Evolutionary conservation across 23 tunicate species (phyloP), one percentile per base, ranked within the genome.

Genomic region (Halocynthia roretzi): DNA sequence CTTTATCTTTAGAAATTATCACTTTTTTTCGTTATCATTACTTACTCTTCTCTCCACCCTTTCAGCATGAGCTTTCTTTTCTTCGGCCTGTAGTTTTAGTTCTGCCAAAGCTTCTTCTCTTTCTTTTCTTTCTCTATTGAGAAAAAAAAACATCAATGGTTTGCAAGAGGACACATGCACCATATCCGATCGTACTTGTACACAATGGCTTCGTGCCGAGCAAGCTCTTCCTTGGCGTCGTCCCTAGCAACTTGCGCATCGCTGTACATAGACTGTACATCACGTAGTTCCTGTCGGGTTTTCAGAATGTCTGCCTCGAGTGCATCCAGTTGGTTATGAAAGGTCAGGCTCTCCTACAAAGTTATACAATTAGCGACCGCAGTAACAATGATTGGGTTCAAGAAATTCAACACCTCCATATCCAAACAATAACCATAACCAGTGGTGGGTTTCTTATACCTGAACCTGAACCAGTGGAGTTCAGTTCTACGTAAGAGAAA

Each of bases 31-130:
- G 44, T 31, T 31, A 31, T 31, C 4, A 31, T 31, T 31, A 31
- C 44, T 71, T 52, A 91, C 97, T 84, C 97, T 81, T 80, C 97
- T 68, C 74, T 91, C 97, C 9, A 91, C 90, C 12, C 97, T 58
- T 70, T 91, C 97, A 71, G 90, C 90, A 75, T 91, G 97, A 63
- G 97, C 97, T 61, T 91, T 91, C 90, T 91, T 91, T 61, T 91
- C 97, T 65, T 91, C 97, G n/a, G 97, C 97, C 61, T 85, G 97
- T 1, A 75, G 53, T 73, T 91, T 91, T 56, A 91, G 70, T 72
- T 91, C 82, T 4, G 82, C 77, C 53, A 91, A 80, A 19, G 90
- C 79, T 53, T 56, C 49, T 71, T 91, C 97, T 19, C 97, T 62
- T 76, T 91, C 97, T 57, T 85, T 91, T 72, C 88, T 63, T 66